Base-by-base conservation (phyloP, 2,888 invertebrate species). In the Rotaria sp. region DNA sequence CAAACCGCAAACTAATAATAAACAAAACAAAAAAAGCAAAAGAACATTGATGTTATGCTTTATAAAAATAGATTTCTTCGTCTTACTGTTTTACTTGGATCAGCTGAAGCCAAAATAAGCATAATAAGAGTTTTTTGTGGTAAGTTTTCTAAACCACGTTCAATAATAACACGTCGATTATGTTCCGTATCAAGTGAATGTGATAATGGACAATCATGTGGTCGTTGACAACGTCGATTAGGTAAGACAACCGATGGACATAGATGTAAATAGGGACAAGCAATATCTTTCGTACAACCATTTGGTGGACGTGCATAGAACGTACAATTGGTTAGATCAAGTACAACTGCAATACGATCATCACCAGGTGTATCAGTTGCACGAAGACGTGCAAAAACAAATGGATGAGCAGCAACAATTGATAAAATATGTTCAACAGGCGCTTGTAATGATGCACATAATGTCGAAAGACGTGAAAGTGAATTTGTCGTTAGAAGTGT, bases 61-160 rank as follows among this genome's bases (percentile, higher is more conserved):
- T 45, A 8, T 45, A 45, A 8, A 45, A 45, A 11, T 45, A 45
- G 45, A 5, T 41, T 21, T 21, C 4, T 45, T 75, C 24, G 8
- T 45, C 45, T 24, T 80, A 80, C 80, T n/a, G 80, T 80, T 80
- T 80, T 80, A 80, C 45, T 80, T 80, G 80, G 80, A 80, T 80
- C 80, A 45, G 80, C 80, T 24, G 80, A 80, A 26, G 80, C 41
- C n/a, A 80, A 80, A n/a, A 80, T 80, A 2, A 80, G n/a, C 80
- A 80, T 80, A n/a, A 80, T 80, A 45, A 80, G 41, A 15, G 45
- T 45, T 45, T 80, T 80, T 80, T 80, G 80, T 45, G 80, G 80
- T 45, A 80, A 18, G 45, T 80, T 80, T 45, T 80, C 80, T 80
- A 80, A 35, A n/a, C 80, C 80, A n/a, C 80, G 80, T 80, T 80